phyloP scores from a whole-genome alignment of 2,797 vertebrate species.

The Microcaecilia unicolor region DNA sequence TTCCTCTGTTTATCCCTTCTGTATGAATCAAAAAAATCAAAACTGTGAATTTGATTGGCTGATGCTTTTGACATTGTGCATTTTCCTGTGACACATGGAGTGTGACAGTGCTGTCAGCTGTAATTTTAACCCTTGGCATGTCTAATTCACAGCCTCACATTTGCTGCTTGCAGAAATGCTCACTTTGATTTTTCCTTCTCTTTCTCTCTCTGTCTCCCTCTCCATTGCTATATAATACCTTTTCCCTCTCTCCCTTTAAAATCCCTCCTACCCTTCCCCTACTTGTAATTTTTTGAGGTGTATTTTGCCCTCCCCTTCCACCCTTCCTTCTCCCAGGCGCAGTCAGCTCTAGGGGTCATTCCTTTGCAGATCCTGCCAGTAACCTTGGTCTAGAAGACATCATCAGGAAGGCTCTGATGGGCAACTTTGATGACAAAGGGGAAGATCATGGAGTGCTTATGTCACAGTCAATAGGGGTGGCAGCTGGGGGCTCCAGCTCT shows the following conservation, averaged over 20 bases:
- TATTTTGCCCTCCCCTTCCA: background rate
- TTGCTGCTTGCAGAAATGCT: background rate
- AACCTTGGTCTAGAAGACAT: conserved; percentile 97
- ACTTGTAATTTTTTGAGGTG: fast-evolving
- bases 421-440: conserved; percentile 85
- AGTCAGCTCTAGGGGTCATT: conserved; percentile 84
- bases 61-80: too few relatives aligned
- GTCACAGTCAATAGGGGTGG: conserved; percentile 46
- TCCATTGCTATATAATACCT: conserved; percentile 1
- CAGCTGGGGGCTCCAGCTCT: conserved; percentile 36
- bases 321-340: conserved; percentile 56
- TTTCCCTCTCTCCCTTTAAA: background rate
- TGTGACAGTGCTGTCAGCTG: too few relatives aligned
- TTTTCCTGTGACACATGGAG: too few relatives aligned
- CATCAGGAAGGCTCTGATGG: conserved; percentile 96
- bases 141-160: background rate
- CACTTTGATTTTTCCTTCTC: background rate
- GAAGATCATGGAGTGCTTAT: conserved; percentile 76
- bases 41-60: too few relatives aligned
- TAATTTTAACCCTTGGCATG: background rate
- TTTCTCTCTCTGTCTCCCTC: background rate
- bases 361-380: conserved; percentile 90
- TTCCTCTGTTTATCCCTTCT: too few relatives aligned
- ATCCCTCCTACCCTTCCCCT: background rate
- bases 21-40: too few relatives aligned